Evolutionary conservation across 2,113 vertebrate species (phyloP).

Genomic region (Epinephelus lanceolatus): DNA sequence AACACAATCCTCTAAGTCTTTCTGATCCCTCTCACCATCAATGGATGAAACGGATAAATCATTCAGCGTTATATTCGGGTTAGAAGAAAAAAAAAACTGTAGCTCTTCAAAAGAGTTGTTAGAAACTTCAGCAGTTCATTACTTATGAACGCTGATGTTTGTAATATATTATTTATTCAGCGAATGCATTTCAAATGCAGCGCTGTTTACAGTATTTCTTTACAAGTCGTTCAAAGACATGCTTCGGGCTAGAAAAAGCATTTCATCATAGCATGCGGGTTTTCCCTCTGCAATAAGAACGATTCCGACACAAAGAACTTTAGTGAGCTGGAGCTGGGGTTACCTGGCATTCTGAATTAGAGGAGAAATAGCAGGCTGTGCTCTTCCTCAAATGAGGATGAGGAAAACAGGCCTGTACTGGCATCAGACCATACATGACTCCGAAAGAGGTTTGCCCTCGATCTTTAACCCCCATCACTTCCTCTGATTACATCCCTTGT

Average conservation of each 20-base stretch:
- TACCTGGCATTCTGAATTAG: constrained; percentile 27
- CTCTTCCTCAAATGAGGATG: background rate
- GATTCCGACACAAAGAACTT: constrained; percentile 36
- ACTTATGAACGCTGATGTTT: constrained; percentile 66
- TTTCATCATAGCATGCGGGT: constrained; percentile 41
- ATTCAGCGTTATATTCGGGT: constrained; percentile 38
- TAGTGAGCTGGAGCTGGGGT: constrained; percentile 8
- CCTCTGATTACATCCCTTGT: background rate
- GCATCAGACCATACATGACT: background rate
- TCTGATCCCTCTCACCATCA: constrained; percentile 17
- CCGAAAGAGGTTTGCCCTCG: background rate
- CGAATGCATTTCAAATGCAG: constrained; percentile 59
- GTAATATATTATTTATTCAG: constrained; percentile 75
- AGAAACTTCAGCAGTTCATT: constrained; percentile 62
- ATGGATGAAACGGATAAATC: constrained; percentile 43
- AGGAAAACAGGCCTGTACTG: background rate
- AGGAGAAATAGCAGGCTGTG: background rate
- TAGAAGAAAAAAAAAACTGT: constrained; percentile 24
- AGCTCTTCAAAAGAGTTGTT: constrained; percentile 65
- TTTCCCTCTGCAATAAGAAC: constrained; percentile 14
- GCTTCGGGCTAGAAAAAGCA: constrained; percentile 55
- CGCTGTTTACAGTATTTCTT: constrained; percentile 70
- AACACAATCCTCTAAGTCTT: background rate
- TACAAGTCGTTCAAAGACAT: constrained; percentile 56
- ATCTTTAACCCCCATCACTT: background rate